phyloP scores from a whole-genome alignment of 2,113 vertebrate species.

The Desmodus rotundus region DNA sequence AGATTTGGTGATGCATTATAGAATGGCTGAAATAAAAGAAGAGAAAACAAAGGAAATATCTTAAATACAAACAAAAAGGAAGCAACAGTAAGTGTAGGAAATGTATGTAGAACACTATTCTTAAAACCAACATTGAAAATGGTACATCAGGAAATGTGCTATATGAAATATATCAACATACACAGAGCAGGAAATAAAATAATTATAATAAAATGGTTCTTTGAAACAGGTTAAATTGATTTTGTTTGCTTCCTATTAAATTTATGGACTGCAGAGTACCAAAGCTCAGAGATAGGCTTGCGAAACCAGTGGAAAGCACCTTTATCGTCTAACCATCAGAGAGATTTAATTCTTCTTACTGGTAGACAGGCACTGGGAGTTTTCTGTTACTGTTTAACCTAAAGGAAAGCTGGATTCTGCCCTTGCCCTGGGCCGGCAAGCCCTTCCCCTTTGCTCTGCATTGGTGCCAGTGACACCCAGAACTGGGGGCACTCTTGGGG shows the following conservation, averaged over 20 bases:
- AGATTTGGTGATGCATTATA: neutral
- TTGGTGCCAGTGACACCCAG: neutral
- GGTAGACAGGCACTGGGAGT: neutral
- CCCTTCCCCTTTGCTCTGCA: neutral
- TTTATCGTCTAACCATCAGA: neutral
- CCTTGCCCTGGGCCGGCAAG: neutral
- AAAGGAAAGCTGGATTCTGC: neutral
- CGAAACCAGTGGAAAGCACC: neutral
- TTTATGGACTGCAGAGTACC: neutral
- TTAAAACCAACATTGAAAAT: slow-evolving; percentile 5
- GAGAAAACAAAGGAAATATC: neutral
- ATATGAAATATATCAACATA: neutral
- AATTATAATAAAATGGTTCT: neutral
- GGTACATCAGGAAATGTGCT: neutral
- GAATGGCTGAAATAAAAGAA: slow-evolving; percentile 5
- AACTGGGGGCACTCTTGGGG: neutral
- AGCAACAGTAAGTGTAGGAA: neutral
- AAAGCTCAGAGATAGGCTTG: neutral
- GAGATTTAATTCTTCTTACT: neutral
- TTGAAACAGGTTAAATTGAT: neutral
- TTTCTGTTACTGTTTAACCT: neutral
- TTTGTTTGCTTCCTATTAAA: slow-evolving; percentile 21
- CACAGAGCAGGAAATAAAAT: neutral
- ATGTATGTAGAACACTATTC: neutral
- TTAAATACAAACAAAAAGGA: slow-evolving; percentile 9